Base-by-base conservation (phyloP, 2,888 invertebrate genomes). In the Patella pellucida region DNA sequence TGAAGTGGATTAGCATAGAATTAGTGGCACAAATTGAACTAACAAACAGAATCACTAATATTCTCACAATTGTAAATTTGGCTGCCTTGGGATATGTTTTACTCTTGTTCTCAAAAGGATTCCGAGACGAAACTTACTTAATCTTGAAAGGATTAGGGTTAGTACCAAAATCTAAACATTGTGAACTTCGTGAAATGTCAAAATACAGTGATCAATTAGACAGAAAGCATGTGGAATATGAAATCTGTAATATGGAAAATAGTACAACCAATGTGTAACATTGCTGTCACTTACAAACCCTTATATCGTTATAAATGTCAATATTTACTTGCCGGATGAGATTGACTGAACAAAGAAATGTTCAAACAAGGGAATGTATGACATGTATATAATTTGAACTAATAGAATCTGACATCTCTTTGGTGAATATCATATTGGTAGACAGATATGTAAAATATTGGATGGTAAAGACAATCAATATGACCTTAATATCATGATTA, bases 211-310 rank as follows among this genome's bases (percentile, higher is more conserved):
- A 76, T 11, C 51, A 56, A 41, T 51, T 51, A 12, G 74, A 31
- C n/a, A 52, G 79, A 73, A 77, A 70, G 14, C 78, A 80, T 52
- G 78, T 80, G 16, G 79, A 81, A 69, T 81, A 81, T 50, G 75
- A 81, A 70, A 71, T 75, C 67, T 81, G 81, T 62, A 81, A 78
- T 52, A 79, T 76, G 67, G 71, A 78, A 16, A 78, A 78, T 12
- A 74, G 72, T 31, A 74, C 69, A 56, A 73, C 70, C 50, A 16
- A 68, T 72, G 7, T 41, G 41, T 41, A 41, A 41, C 41, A 41
- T 41, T 41, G 41, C 41, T 41, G 41, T 41, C 41, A 41, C 41
- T 41, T 41, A 41, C 41, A 41, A 9, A 41, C 41, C 41, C 41
- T 41, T 41, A 41, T 41, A 41, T 9, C 41, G 9, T 41, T 41